A percentile compares a stretch with the other conserved stretches of the same genome.
These are phyloP conservation scores for Kradibia gibbosae DNA, from an alignment of 1,140 invertebrate genomes.

Conservation along the genomic window DNA sequence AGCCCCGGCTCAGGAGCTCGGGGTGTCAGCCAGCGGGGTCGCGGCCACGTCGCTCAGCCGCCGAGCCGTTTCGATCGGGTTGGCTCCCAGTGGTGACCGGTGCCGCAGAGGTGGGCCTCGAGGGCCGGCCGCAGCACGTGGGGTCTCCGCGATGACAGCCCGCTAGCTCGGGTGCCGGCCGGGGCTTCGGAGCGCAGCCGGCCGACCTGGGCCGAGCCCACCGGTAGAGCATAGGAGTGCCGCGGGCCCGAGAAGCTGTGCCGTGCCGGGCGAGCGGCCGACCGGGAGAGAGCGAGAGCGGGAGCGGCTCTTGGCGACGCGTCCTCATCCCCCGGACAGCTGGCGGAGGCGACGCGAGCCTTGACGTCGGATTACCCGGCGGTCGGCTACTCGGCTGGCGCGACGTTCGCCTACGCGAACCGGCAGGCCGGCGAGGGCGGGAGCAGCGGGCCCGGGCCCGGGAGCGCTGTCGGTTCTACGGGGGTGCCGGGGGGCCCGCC, in stretches of 20 bases:
- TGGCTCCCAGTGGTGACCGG: too few species aligned
- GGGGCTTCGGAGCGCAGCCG: too few species aligned
- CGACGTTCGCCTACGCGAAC: conserved; percentile 71
- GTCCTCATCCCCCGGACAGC: not conserved
- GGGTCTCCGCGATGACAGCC: not conserved
- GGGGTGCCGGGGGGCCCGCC: conserved; percentile 71
- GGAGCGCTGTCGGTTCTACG: not conserved
- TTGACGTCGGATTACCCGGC: conserved; percentile 57
- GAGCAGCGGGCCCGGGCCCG: conserved; percentile 53
- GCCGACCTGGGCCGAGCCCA: too few species aligned
- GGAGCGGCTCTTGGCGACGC: not conserved
- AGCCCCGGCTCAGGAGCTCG: too few species aligned
- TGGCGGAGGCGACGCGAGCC: conserved; percentile 56
- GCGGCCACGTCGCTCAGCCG: not conserved
- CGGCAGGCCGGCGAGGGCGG: conserved; percentile 67
- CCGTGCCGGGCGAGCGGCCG: too few species aligned
- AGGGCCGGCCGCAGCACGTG: not conserved
- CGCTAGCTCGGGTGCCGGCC: not conserved
- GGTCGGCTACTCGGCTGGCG: conserved; percentile 58
- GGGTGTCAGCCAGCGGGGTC: too few species aligned
- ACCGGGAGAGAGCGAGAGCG: not conserved
- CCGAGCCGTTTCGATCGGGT: not conserved
- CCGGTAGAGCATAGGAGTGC: too few species aligned
- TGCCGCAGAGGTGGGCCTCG: not conserved
- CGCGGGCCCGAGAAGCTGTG: not conserved